Percentiles rank a stretch among this genome's conserved stretches.
These are phyloP conservation scores for Anhinga anhinga DNA, from an alignment of 2,113 vertebrate species.

Conservation along the genomic window DNA sequence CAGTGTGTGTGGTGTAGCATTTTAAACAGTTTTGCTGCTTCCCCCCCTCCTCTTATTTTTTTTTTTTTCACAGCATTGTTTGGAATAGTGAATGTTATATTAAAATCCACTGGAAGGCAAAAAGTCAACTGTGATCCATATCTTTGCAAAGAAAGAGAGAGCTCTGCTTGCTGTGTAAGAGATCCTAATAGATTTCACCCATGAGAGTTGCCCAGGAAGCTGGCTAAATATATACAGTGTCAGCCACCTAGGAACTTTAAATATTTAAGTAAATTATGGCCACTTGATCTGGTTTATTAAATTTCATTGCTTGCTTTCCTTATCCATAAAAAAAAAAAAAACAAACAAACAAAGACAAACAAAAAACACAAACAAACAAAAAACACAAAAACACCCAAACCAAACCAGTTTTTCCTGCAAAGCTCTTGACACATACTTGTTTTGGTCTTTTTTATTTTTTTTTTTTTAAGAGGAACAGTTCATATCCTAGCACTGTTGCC, in stretches of 20 bases:
- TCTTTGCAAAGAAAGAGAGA: not conserved
- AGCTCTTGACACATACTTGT: accelerated
- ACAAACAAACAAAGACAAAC: too few species aligned
- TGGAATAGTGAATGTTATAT: not conserved
- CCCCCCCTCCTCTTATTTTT: too few species aligned
- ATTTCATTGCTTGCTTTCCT: not conserved
- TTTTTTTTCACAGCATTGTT: not conserved
- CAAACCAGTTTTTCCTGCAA: not conserved
- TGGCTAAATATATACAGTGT: too few species aligned
- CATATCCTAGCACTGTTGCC: not conserved
- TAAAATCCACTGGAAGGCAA: not conserved
- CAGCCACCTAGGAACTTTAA: not conserved
- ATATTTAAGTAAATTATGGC: not conserved
- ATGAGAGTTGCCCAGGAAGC: not conserved
- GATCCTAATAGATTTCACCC: not conserved
- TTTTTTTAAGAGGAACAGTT: not conserved
- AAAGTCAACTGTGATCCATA: not conserved
- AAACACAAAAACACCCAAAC: too few species aligned
- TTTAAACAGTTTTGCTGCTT: not conserved
- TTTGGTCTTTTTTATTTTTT: not conserved
- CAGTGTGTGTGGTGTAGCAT: not conserved
- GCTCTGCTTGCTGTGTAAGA: not conserved
- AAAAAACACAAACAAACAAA: too few species aligned
- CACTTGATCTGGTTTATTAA: not conserved
- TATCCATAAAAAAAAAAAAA: not conserved